These are phyloP conservation scores for Syngnathus scovelli DNA, from an alignment of 2,113 vertebrate species.

Conservation along the genomic window DNA sequence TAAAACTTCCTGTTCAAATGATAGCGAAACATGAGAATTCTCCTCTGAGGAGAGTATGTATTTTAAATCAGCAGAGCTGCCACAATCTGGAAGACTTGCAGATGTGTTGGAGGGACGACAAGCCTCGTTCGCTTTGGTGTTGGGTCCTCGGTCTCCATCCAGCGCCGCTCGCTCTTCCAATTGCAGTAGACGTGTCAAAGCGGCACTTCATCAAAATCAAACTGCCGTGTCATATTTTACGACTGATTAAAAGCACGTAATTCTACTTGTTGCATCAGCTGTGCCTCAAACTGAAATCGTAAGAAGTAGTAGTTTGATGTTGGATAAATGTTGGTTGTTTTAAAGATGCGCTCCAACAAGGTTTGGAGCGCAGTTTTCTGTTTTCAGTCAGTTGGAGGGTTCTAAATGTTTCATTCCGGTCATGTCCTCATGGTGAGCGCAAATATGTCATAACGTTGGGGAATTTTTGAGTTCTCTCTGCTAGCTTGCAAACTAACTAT, in stretches of 20 bases:
- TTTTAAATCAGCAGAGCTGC: conserved; percentile 47
- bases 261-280: conserved; percentile 4
- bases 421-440: neutral
- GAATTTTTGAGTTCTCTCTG: no score
- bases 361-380: neutral
- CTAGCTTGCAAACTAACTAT: neutral
- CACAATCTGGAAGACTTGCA: conserved; percentile 45
- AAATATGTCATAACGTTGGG: neutral
- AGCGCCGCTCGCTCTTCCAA: neutral
- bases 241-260: neutral
- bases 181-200: neutral
- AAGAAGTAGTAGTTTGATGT: neutral
- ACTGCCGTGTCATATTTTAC: neutral
- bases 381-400: neutral
- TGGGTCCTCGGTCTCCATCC: conserved; percentile 16
- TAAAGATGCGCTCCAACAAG: neutral
- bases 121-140: conserved; percentile 22
- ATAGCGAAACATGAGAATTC: conserved; percentile 44
- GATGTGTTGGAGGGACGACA: conserved; percentile 52
- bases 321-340: neutral
- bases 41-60: conserved; percentile 44
- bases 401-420: neutral
- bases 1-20: conserved; percentile 41
- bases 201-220: neutral
- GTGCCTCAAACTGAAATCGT: neutral